These are phyloP conservation scores for Odontothrips loti DNA, from an alignment of 2,888 invertebrate species.

Conservation along the genomic window DNA sequence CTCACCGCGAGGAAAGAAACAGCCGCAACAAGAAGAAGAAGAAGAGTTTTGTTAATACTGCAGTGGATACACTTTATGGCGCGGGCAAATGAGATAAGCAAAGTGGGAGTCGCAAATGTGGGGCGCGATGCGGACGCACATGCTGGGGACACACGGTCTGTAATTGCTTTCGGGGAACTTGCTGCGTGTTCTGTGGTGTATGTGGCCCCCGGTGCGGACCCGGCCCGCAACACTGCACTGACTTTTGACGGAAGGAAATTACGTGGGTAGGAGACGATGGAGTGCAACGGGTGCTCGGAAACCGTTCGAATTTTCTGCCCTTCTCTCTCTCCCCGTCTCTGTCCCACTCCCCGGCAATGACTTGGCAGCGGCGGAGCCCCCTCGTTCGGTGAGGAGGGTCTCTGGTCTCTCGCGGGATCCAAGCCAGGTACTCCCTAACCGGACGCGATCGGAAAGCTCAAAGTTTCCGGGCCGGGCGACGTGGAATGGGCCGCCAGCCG, in stretches of 20 bases:
- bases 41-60: not conserved
- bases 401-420: not conserved
- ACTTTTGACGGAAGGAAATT: not conserved
- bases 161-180: not conserved
- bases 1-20: too few species aligned
- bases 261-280: too few species aligned
- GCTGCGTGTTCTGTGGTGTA: not conserved
- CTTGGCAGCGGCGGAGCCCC: not conserved
- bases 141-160: not conserved
- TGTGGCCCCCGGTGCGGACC: not conserved
- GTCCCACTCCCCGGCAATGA: not conserved
- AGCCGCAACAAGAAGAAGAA: not conserved
- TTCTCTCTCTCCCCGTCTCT: not conserved
- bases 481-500: not conserved
- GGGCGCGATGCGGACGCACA: not conserved
- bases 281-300: too few species aligned
- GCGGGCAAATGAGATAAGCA: conserved; percentile 9
- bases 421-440: not conserved
- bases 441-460: conserved; percentile 1
- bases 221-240: not conserved
- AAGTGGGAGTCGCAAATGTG: not conserved
- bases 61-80: not conserved
- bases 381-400: not conserved
- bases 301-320: too few species aligned
- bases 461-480: not conserved